A percentile compares a stretch with the other conserved stretches of the same genome.
phyloP scores from a whole-genome alignment of 2,113 vertebrate species.

The Sphyrna mokarran region DNA sequence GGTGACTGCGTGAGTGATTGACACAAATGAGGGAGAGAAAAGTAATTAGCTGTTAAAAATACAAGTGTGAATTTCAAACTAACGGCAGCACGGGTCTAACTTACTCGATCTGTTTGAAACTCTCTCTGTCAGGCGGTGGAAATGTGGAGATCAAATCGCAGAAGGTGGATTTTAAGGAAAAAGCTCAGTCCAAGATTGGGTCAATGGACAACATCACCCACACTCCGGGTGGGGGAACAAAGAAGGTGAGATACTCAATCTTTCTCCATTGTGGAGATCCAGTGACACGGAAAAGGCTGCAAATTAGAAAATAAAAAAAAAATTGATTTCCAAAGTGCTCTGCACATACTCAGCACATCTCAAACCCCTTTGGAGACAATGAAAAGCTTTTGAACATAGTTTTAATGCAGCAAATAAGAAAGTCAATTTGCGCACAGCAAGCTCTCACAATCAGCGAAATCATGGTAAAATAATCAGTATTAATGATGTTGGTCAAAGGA shows the following conservation, averaged over 20 bases:
- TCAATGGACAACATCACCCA: constrained; percentile 90
- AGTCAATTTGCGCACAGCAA: background rate
- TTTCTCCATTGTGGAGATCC: background rate
- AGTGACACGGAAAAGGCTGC: too few relatives aligned
- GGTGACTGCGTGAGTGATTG: too few relatives aligned
- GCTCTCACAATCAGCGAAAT: background rate
- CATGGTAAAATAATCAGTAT: background rate
- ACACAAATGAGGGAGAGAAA: background rate
- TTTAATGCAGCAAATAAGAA: background rate
- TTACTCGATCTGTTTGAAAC: background rate
- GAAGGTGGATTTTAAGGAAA: constrained; percentile 90
- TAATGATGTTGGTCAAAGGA: background rate
- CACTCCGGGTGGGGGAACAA: constrained; percentile 81
- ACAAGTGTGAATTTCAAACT: background rate
- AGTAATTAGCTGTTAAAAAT: background rate
- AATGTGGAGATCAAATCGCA: constrained; percentile 89
- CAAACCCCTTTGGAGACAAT: background rate
- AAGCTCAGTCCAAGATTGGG: constrained; percentile 87
- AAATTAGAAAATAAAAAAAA: too few relatives aligned
- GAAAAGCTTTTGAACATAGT: background rate
- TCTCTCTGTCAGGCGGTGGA: constrained; percentile 71
- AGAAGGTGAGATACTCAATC: constrained; percentile 60
- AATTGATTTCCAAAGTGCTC: background rate
- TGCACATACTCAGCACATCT: background rate
- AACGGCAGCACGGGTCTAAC: too few relatives aligned